Percentiles rank a stretch among this genome's conserved stretches.
These are phyloP conservation scores for Hyles euphorbiae DNA, from an alignment of 1,140 invertebrate species.

Conservation along the genomic window DNA sequence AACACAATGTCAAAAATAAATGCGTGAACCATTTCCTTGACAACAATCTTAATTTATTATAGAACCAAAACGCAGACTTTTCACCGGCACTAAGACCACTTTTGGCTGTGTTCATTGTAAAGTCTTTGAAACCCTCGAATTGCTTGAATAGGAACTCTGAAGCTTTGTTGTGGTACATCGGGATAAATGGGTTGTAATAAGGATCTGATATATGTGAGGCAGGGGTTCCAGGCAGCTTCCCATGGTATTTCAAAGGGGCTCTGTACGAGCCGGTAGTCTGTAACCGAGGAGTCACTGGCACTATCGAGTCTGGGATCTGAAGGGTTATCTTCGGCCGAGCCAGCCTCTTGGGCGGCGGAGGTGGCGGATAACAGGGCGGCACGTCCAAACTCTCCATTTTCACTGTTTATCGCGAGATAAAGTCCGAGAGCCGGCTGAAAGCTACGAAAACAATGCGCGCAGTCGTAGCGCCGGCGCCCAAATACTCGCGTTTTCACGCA, in stretches of 20 bases:
- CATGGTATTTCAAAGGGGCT: slow-evolving; percentile 54
- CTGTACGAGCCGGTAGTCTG: slow-evolving; percentile 65
- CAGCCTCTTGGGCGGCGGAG: slow-evolving; percentile 51
- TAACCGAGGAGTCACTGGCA: slow-evolving; percentile 46
- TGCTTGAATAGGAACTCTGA: slow-evolving; percentile 86
- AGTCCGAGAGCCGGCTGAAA: background rate
- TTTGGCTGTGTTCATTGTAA: slow-evolving; percentile 82
- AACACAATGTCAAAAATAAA: slow-evolving; percentile 86
- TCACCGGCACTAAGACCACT: slow-evolving; percentile 88
- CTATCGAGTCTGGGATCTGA: slow-evolving; percentile 69
- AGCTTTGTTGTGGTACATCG: slow-evolving; percentile 79
- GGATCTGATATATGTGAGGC: slow-evolving; percentile 61
- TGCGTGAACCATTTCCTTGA: slow-evolving; percentile 92
- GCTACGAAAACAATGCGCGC: slow-evolving; percentile 6
- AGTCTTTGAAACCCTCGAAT: slow-evolving; percentile 84
- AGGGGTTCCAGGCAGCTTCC: slow-evolving; percentile 69
- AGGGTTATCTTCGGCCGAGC: slow-evolving; percentile 75
- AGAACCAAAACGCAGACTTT: slow-evolving; percentile 86
- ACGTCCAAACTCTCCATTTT: slow-evolving; percentile 44
- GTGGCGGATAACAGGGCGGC: slow-evolving; percentile 42
- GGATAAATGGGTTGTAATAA: slow-evolving; percentile 75
- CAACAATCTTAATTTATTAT: slow-evolving; percentile 84
- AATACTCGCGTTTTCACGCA: slow-evolving; percentile 18
- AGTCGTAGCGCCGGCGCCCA: slow-evolving; percentile 41
- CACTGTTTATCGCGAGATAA: slow-evolving; percentile 12